A percentile compares a stretch with the other conserved stretches of the same genome.
Conservation (phyloP, 2,888 invertebrate genomes). For the Zelleria hepariella region DNA sequence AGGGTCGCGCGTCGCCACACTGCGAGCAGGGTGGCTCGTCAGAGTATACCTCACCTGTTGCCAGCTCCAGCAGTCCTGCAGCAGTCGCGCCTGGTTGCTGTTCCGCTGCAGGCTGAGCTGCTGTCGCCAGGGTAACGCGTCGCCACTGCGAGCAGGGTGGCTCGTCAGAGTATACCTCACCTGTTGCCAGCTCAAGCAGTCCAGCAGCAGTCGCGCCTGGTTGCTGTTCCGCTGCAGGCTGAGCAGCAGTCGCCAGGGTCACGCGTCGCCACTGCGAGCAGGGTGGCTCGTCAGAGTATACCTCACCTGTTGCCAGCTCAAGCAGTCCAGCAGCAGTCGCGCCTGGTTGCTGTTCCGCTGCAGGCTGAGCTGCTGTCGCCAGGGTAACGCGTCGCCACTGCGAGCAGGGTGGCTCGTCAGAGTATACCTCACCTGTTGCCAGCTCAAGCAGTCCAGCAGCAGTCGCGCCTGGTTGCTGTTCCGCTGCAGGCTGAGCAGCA, state of each 20-base stretch:
- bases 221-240: constrained; percentile 40
- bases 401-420: constrained; percentile 68
- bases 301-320: constrained; percentile 46
- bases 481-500: constrained; percentile 47
- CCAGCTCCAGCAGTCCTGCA: constrained; percentile 38
- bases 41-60: constrained; percentile 68
- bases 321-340: constrained; percentile 34
- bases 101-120: constrained; percentile 45
- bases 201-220: constrained; percentile 39
- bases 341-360: constrained; percentile 38
- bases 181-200: constrained; percentile 34
- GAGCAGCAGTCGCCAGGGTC: constrained; percentile 53
- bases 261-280: constrained; percentile 28
- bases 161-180: constrained; percentile 75
- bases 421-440: constrained; percentile 63
- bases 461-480: constrained; percentile 36
- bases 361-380: constrained; percentile 52
- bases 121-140: constrained; percentile 47
- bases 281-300: constrained; percentile 74
- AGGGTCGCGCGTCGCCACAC: constrained; percentile 33
- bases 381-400: constrained; percentile 32
- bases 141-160: constrained; percentile 36
- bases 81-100: constrained; percentile 33
- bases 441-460: constrained; percentile 35
- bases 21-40: constrained; percentile 63